Percentiles rank a stretch among this genome's conserved stretches.
These are phyloP conservation scores for Silurus meridionalis DNA, from an alignment of 2,113 vertebrate genomes.

Conservation along the genomic window DNA sequence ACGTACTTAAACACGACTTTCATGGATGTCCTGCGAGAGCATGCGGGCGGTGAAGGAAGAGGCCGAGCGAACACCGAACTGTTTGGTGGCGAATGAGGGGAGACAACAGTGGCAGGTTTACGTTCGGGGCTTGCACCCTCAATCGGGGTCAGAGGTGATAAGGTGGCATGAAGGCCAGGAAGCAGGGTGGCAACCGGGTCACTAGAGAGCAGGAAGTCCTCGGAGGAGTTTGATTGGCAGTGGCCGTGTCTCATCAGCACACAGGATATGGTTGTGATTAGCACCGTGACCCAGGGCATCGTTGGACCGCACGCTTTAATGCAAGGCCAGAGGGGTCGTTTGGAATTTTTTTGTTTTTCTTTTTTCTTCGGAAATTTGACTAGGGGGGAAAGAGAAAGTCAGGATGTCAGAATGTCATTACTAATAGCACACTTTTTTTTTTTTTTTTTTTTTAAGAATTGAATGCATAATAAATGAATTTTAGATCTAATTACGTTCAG, in stretches of 20 bases:
- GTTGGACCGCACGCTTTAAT: background rate
- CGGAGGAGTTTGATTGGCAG: constrained; percentile 53
- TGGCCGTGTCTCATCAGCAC: constrained; percentile 38
- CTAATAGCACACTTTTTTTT: background rate
- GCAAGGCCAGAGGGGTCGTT: background rate
- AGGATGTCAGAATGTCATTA: background rate
- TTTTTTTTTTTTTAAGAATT: background rate
- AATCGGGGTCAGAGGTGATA: constrained; percentile 14
- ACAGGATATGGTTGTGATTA: constrained; percentile 48
- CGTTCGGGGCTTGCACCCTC: constrained; percentile 6
- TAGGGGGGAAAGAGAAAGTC: background rate
- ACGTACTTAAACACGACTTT: constrained; percentile 79
- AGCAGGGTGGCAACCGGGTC: constrained; percentile 15
- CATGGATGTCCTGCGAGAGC: constrained; percentile 66
- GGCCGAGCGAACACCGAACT: background rate
- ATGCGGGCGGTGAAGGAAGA: constrained; percentile 29
- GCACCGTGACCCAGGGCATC: constrained; percentile 41
- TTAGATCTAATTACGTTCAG: no score
- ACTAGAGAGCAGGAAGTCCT: constrained; percentile 32
- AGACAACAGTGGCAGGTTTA: constrained; percentile 1
- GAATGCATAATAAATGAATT: background rate
- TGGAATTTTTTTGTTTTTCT: no score
- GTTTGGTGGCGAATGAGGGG: constrained; percentile 18
- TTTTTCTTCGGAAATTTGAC: background rate
- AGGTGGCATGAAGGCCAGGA: constrained; percentile 15